Evolutionary conservation across 2,888 invertebrate genomes (phyloP), one percentile per base, ranked within the genome.

Genomic region (Acanthosoma haemorrhoidale): DNA sequence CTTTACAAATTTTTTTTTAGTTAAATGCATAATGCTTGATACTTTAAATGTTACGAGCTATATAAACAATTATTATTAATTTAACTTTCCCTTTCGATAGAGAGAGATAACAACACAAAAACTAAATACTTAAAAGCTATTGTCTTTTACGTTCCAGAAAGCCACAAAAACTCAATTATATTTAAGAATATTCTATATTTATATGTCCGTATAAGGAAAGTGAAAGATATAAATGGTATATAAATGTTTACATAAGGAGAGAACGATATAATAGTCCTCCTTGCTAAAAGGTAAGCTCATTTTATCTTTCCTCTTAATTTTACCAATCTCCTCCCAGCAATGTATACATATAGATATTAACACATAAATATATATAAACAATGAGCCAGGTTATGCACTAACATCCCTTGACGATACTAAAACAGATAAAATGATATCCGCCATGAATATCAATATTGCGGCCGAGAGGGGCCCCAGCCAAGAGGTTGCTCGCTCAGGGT

Each of bases 81-180:
- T 41, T 64, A 16, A 29, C 11, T 29, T 41, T 41, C 31, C 13
- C 38, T 15, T 41, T 29, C 2, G 51, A 16, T 3, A 61, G 15
- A 38, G 32, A 41, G 21, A 64, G 39, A 25, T 41, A 38, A 36
- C 2, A 38, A 64, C 41, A 51, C 51, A n/a, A 25, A 51, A 41
- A 41, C 29, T 64, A 67, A 51, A 67, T 31, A 57, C 67, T 67
- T 67, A 67, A 67, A 51, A 67, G 36, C 67, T 67, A 67, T 67
- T 67, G 67, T 67, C 67, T 67, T 67, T 67, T 67, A 39, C 39
- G 34, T 51, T 64, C 41, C 39, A 64, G 41, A 64, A 41, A 64
- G 41, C 64, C 41, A 64, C 39, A 64, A 51, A 39, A 61, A 61
- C 36, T 61, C 61, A 61, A 61, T 61, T 38, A 61, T 36, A 61